phyloP scores from a whole-genome alignment of 2,797 vertebrate genomes.

The Remorina albescens region DNA sequence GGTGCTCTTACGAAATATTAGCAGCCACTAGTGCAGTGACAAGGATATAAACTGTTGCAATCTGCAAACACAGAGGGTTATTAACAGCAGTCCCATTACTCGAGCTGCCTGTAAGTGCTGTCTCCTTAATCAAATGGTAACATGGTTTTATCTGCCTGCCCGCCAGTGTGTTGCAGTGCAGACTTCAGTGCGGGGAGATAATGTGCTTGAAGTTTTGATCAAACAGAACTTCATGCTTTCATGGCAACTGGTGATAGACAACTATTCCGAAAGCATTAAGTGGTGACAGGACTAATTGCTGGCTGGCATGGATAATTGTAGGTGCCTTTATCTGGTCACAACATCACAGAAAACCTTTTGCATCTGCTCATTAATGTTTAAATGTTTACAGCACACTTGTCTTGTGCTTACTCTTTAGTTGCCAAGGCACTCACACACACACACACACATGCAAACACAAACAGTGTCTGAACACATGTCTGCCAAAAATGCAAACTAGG shows the following conservation, averaged over 20 bases:
- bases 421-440: background rate
- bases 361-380: conserved; percentile 55
- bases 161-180: conserved; percentile 8
- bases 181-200: conserved; percentile 12
- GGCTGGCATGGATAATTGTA: conserved; percentile 74
- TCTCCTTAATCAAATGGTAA: conserved; percentile 6
- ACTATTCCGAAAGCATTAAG: conserved; percentile 50
- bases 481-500: conserved; percentile 55
- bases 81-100: background rate
- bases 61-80: conserved; percentile 6
- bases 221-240: conserved; percentile 50
- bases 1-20: background rate
- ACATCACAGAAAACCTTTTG: conserved; percentile 57
- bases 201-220: conserved; percentile 44
- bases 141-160: conserved; percentile 5
- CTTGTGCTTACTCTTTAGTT: conserved; percentile 17
- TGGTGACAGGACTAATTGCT: conserved; percentile 70
- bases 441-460: conserved; percentile 11
- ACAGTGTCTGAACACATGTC: conserved; percentile 24
- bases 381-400: conserved; percentile 45
- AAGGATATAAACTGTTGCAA: background rate
- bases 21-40: background rate
- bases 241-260: conserved; percentile 61
- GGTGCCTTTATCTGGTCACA: conserved; percentile 67
- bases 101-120: background rate